Base-by-base conservation (phyloP, 2,888 invertebrate genomes). In the Argyra leucocephala region DNA sequence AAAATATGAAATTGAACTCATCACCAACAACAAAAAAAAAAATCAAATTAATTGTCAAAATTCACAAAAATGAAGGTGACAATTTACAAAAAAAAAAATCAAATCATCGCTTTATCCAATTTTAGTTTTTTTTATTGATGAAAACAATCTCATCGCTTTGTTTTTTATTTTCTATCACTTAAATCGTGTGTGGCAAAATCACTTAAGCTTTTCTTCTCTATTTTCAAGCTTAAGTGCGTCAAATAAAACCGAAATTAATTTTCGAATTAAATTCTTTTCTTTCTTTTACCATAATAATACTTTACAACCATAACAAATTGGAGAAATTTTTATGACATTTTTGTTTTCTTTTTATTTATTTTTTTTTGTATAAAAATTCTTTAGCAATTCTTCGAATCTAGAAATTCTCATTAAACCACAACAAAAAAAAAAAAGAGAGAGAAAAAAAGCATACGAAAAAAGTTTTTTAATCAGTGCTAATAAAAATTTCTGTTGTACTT, bases 301-400 rank as follows among this genome's bases (percentile, higher is more conserved):
- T 37, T 48, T 48, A 48, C n/a, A 48, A 48, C 48, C 48, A 48
- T 48, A 48, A 48, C 48, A 48, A 48, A 48, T 48, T 48, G 48
- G 48, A 48, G 48, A 48, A 48, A 48, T 48, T 48, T 48, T 48
- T 18, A 48, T 48, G 48, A 48, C n/a, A 48, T n/a, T 48, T 48
- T 48, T 5, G 31, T 7, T 7, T 31, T 31, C 10, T 31, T 31
- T n/a, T n/a, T n/a, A n/a, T n/a, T n/a, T n/a, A n/a, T n/a, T n/a
- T n/a, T n/a, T n/a, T n/a, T n/a, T n/a, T n/a, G n/a, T n/a, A n/a
- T n/a, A n/a, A n/a, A n/a, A n/a, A n/a, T n/a, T n/a, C n/a, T n/a
- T n/a, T n/a, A n/a, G n/a, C n/a, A n/a, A n/a, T n/a, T n/a, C n/a
- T n/a, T n/a, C n/a, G n/a, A n/a, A n/a, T n/a, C n/a, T n/a, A n/a